These are phyloP conservation scores for Meteorus cinctellus DNA, from an alignment of 2,888 invertebrate genomes.

Conservation along the genomic window DNA sequence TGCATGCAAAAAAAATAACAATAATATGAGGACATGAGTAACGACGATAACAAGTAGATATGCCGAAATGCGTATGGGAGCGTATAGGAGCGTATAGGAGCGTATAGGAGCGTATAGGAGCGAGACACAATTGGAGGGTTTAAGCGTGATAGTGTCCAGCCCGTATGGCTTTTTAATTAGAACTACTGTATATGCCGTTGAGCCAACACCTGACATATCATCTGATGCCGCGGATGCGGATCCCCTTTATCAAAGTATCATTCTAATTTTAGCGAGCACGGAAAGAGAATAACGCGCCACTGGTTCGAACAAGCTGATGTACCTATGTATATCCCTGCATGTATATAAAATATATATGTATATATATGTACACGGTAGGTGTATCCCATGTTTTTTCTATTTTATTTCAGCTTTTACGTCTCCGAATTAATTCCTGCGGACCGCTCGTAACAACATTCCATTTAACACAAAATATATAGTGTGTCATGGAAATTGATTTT, in stretches of 20 bases:
- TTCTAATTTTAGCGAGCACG: slow-evolving; percentile 70
- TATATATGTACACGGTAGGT: background rate
- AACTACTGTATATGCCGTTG: slow-evolving; percentile 62
- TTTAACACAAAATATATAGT: slow-evolving; percentile 17
- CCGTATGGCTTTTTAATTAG: slow-evolving; percentile 73
- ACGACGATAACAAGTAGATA: slow-evolving; percentile 49
- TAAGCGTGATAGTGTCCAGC: slow-evolving; percentile 55
- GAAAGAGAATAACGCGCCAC: slow-evolving; percentile 62
- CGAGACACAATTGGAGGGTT: slow-evolving; percentile 48
- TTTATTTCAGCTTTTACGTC: background rate
- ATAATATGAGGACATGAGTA: slow-evolving; percentile 59
- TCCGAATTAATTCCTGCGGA: slow-evolving; percentile 6
- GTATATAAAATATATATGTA: background rate
- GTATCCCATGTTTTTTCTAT: background rate
- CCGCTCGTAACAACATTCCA: slow-evolving; percentile 2
- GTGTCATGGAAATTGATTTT: slow-evolving; percentile 28
- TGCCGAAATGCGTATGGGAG: slow-evolving; percentile 25
- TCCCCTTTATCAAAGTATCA: slow-evolving; percentile 72
- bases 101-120: slow-evolving; percentile 5
- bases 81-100: slow-evolving; percentile 18
- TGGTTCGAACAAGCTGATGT: background rate
- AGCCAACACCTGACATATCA: slow-evolving; percentile 71
- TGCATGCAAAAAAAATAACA: slow-evolving; percentile 52
- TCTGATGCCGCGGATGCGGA: slow-evolving; percentile 54
- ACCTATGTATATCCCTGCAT: background rate